Base-by-base conservation (phyloP, 2,888 invertebrate species). In the Ornithoptera alexandrae region DNA sequence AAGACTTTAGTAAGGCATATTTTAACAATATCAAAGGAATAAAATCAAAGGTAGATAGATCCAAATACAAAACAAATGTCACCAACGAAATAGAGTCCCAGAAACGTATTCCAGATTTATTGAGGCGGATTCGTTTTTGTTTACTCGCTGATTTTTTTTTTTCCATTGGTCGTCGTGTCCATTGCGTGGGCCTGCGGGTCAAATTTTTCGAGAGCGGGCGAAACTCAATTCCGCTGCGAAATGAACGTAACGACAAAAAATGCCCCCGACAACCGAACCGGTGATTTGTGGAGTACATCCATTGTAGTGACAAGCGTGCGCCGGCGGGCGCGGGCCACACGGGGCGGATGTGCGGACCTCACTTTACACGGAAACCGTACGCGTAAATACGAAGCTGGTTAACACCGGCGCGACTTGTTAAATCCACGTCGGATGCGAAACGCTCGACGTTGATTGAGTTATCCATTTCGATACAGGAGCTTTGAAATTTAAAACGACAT, bases 231-330 rank as follows among this genome's bases (percentile, higher is more conserved):
- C 85, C 85, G 84, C 78, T 80, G 82, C 83, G 84, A 86, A 90
- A 89, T 87, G 86, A 86, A 89, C 84, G 85, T 81, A 83, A 84
- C 82, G 82, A 85, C 84, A 90, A 90, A 91, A 90, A 90, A 89
- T 83, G 79, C 75, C 78, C 75, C 79, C 78, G 79, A 80, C 84
- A 84, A 82, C 82, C 85, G 84, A 84, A 81, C 84, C 81, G 82
- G 90, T 92, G 92, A 92, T 92, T 92, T 92, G 92, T 91, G 89
- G 88, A 77, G 77, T 82, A 83, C 89, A 91, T 92, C 85, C 88
- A 84, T 91, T 89, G 89, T 87, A 89, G 87, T 88, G 92, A 90
- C 92, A 90, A 84, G 85, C 86, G 85, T 84, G 88, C 85, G 82
- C 84, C 81, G 80, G 77, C 74, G 78, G 77, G 73, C 56, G 76